Evolutionary conservation across 1,140 invertebrate species (phyloP).

Genomic region (Cephus cinctus): DNA sequence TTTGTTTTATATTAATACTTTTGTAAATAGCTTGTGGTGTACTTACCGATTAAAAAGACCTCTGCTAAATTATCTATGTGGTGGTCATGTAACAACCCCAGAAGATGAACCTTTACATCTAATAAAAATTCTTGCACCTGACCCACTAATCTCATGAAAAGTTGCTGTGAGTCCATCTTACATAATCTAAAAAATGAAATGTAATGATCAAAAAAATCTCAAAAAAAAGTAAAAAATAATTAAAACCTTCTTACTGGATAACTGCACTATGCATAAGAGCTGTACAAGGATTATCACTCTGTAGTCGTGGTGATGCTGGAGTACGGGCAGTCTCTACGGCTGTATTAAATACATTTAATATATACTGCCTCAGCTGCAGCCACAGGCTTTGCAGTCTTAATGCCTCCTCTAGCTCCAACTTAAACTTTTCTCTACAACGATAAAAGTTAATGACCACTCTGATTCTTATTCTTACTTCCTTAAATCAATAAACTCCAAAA

Average conservation of each 20-base stretch:
- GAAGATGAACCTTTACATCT: slow-evolving; percentile 63
- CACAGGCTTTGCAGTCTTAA: slow-evolving; percentile 58
- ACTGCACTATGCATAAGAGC: slow-evolving; percentile 35
- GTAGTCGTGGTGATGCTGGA: slow-evolving; percentile 28
- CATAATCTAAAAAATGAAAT: slow-evolving; percentile 57
- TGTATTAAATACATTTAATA: slow-evolving; percentile 53
- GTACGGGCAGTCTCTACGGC: slow-evolving; percentile 44
- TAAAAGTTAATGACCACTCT: too few relatives aligned
- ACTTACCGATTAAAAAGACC: slow-evolving; percentile 57
- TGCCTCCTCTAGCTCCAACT: slow-evolving; percentile 55
- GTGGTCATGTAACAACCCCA: slow-evolving; percentile 55
- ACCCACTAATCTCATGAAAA: slow-evolving; percentile 63
- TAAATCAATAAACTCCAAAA: too few relatives aligned
- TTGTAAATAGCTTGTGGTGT: too few relatives aligned
- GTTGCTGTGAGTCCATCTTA: slow-evolving; percentile 61
- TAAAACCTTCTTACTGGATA: slow-evolving; percentile 36
- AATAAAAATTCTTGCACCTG: slow-evolving; percentile 66
- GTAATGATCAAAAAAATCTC: slow-evolving; percentile 1
- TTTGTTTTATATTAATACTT: too few relatives aligned
- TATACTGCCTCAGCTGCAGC: slow-evolving; percentile 58
- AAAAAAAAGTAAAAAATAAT: background rate
- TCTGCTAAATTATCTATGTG: slow-evolving; percentile 56
- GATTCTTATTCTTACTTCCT: too few relatives aligned
- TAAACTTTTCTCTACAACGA: slow-evolving; percentile 42
- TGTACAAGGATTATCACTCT: slow-evolving; percentile 32